A percentile compares a stretch with the other conserved stretches of the same genome.
Conservation (phyloP, 2,888 invertebrate genomes). For the Zele albiditarsus region DNA sequence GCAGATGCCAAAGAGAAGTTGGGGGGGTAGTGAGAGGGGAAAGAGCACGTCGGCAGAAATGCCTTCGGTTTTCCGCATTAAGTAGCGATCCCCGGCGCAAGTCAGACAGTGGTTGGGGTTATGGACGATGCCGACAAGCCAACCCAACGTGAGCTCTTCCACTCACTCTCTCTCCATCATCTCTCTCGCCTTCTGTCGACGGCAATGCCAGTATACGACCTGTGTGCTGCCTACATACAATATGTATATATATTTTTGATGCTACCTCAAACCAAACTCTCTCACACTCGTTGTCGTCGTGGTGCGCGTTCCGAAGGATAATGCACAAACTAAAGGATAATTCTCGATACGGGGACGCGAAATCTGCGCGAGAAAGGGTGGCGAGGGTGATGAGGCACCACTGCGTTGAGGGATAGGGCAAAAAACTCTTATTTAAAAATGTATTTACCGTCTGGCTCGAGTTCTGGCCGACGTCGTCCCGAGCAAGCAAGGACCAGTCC, state of each 20-base stretch:
- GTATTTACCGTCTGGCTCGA: conserved; percentile 69
- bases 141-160: conserved; percentile 18
- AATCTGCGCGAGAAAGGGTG: conserved; percentile 60
- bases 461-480: neutral
- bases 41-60: conserved; percentile 43
- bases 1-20: conserved; percentile 39
- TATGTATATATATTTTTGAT: conserved; percentile 63
- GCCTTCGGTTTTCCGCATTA: conserved; percentile 60
- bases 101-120: conserved; percentile 67
- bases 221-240: neutral
- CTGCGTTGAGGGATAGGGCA: conserved; percentile 41
- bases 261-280: conserved; percentile 54
- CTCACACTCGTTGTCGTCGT: neutral
- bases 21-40: conserved; percentile 5
- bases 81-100: conserved; percentile 66
- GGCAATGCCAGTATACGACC: neutral
- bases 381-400: neutral
- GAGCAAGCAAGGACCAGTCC: conserved; percentile 44
- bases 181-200: conserved; percentile 8
- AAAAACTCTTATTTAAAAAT: conserved; percentile 71
- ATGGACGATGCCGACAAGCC: conserved; percentile 34
- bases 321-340: conserved; percentile 72
- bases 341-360: conserved; percentile 70
- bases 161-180: conserved; percentile 22
- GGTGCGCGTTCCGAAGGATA: conserved; percentile 64